A percentile compares a stretch with the other conserved stretches of the same genome.
Conservation (phyloP, 2,888 invertebrate genomes). For the Anarsia innoxiella region DNA sequence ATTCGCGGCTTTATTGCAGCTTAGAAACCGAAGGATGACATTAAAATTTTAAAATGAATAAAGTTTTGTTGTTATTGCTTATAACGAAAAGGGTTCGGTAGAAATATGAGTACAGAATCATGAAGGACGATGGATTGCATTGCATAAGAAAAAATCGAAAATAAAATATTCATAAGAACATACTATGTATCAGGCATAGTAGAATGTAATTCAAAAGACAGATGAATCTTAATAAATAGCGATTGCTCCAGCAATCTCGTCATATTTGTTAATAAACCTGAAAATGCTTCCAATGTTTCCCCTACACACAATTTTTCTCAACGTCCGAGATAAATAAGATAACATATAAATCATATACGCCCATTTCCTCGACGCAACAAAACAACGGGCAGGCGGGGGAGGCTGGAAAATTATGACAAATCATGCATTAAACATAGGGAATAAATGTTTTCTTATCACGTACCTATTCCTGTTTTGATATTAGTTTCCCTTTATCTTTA, state of each 20-base stretch:
- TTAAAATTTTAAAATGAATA: too few species aligned
- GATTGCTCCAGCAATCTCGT: slow-evolving; percentile 43
- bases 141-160: too few species aligned
- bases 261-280: slow-evolving; percentile 59
- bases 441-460: slow-evolving; percentile 77
- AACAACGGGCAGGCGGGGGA: slow-evolving; percentile 63
- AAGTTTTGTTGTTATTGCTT: too few species aligned
- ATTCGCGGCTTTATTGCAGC: slow-evolving; percentile 67
- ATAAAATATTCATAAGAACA: too few species aligned
- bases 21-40: slow-evolving; percentile 39
- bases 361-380: slow-evolving; percentile 66
- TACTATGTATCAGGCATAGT: too few species aligned
- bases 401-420: slow-evolving; percentile 73
- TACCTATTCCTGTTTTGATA: slow-evolving; percentile 74
- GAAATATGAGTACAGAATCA: too few species aligned
- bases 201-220: not conserved
- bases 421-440: slow-evolving; percentile 76
- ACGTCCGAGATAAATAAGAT: slow-evolving; percentile 66
- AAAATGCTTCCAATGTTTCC: slow-evolving; percentile 44
- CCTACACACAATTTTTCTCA: slow-evolving; percentile 53
- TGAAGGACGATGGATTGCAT: too few species aligned
- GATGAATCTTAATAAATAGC: slow-evolving; percentile 15
- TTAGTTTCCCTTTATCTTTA: slow-evolving; percentile 75
- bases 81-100: too few species aligned
- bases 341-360: slow-evolving; percentile 66